A percentile compares a stretch with the other conserved stretches of the same genome.
Conservation (phyloP, 2,888 invertebrate genomes). For the Trissoscelio sp. region DNA sequence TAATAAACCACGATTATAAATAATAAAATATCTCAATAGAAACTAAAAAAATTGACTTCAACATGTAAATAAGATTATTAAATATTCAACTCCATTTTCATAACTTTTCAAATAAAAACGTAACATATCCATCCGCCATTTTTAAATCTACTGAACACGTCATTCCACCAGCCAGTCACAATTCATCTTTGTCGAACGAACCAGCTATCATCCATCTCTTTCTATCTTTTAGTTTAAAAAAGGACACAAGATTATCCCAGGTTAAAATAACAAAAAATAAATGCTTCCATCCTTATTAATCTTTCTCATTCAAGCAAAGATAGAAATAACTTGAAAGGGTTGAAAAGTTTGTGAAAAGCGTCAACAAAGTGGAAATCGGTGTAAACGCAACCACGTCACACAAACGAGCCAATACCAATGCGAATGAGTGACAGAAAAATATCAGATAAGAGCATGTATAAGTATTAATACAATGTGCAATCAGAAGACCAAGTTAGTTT, state of each 20-base stretch:
- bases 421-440: neutral
- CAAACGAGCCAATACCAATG: neutral
- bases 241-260: too few species aligned
- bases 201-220: neutral
- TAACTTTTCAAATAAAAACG: neutral
- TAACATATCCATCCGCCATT: neutral
- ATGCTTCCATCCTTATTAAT: neutral
- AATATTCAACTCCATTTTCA: too few species aligned
- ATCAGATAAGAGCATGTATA: constrained; percentile 29
- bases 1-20: too few species aligned
- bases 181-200: neutral
- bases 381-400: constrained; percentile 25
- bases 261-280: neutral
- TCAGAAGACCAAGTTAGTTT: constrained; percentile 12
- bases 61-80: too few species aligned
- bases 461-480: constrained; percentile 29
- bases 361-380: neutral
- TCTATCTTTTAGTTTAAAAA: too few species aligned
- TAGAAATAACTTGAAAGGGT: neutral
- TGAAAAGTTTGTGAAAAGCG: neutral
- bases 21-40: too few species aligned
- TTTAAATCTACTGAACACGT: neutral
- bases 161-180: neutral
- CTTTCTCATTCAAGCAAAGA: neutral
- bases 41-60: too few species aligned